Conservation (phyloP, 2,888 invertebrate species). For the Latrodectus hesperus region DNA sequence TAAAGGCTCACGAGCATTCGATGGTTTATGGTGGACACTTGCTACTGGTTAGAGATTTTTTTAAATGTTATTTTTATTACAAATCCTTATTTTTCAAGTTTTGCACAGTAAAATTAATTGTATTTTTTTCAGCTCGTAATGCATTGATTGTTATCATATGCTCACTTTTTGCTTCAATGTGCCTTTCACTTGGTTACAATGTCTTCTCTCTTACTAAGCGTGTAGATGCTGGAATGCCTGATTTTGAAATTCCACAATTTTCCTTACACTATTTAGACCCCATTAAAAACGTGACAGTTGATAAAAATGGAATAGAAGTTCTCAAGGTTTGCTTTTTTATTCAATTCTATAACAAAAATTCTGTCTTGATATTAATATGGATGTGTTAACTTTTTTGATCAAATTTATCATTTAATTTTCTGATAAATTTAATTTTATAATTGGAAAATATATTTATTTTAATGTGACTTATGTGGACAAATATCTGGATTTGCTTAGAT, state of each 20-base stretch:
- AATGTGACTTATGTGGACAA: background rate
- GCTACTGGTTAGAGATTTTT: conserved; percentile 55
- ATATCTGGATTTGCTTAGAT: background rate
- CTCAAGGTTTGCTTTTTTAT: conserved; percentile 34
- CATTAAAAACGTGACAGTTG: conserved; percentile 39
- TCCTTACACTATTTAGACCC: conserved; percentile 46
- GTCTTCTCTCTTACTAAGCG: conserved; percentile 71
- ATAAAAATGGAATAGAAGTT: conserved; percentile 50
- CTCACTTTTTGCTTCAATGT: conserved; percentile 80
- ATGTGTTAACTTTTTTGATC: no score
- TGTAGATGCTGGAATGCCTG: conserved; percentile 71
- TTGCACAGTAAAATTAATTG: background rate
- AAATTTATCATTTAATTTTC: background rate
- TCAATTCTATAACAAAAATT: no score
- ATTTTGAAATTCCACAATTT: conserved; percentile 70
- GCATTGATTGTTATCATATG: conserved; percentile 85
- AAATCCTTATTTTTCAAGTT: background rate
- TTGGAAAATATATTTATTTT: background rate
- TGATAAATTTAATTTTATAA: background rate
- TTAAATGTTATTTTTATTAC: no score
- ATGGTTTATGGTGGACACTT: conserved; percentile 69
- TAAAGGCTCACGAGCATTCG: conserved; percentile 34
- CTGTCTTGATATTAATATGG: no score
- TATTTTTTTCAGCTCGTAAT: conserved; percentile 77
- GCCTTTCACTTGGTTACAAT: conserved; percentile 72